Percentiles rank a stretch among this genome's conserved stretches.
phyloP scores from a whole-genome alignment of 2,113 vertebrate species.

The Phaethornis superciliosus region DNA sequence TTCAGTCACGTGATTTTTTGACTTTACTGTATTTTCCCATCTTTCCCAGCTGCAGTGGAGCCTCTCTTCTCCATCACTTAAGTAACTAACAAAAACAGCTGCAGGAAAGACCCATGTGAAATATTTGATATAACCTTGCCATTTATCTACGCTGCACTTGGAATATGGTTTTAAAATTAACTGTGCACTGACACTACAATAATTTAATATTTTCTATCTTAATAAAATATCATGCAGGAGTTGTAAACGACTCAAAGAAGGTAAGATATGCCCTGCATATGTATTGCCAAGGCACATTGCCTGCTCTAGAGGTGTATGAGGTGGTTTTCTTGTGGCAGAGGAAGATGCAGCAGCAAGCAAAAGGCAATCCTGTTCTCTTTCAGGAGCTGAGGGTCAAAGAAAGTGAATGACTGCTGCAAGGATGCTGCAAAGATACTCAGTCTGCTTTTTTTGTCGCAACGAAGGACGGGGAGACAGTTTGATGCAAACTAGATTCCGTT shows the following conservation, averaged over 20 bases:
- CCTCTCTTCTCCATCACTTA: neutral
- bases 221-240: neutral
- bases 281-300: neutral
- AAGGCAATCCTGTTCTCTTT: neutral
- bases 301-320: neutral
- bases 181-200: neutral
- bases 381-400: neutral
- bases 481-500: too few species aligned
- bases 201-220: neutral
- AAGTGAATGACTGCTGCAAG: neutral
- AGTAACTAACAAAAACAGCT: neutral
- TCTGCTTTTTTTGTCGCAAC: too few species aligned
- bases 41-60: neutral
- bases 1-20: neutral
- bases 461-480: too few species aligned
- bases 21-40: neutral
- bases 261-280: neutral
- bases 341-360: neutral
- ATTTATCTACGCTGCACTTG: neutral
- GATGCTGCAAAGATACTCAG: neutral
- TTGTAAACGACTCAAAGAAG: neutral
- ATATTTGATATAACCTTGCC: neutral
- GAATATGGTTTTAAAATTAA: neutral
- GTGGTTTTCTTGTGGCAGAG: neutral
- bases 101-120: neutral